Conservation (phyloP, 1,140 invertebrate genomes). For the Drosophila kanapiae region DNA sequence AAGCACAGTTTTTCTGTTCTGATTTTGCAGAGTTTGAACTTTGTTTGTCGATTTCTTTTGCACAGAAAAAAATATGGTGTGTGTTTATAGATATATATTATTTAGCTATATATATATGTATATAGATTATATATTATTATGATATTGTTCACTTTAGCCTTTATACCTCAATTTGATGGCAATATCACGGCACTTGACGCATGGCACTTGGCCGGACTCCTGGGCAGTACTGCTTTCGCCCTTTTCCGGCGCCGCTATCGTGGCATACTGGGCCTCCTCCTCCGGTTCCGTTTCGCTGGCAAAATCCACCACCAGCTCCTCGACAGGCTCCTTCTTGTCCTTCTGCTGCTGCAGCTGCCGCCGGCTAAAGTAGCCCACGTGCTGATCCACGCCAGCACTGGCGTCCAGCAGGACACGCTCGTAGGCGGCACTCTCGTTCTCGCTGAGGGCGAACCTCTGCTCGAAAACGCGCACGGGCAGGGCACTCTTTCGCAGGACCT, state of each 20-base stretch:
- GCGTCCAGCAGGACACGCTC: conserved; percentile 72
- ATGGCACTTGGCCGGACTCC: conserved; percentile 65
- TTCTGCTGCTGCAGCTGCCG: conserved; percentile 32
- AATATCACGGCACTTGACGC: conserved; percentile 76
- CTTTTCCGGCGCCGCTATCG: conserved; percentile 37
- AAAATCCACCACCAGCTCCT: conserved; percentile 68
- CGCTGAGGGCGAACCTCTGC: conserved; percentile 67
- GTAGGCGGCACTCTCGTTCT: conserved; percentile 73
- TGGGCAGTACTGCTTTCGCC: not conserved
- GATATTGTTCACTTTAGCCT: no score
- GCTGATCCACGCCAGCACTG: conserved; percentile 71
- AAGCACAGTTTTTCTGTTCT: conserved; percentile 24
- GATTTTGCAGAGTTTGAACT: not conserved
- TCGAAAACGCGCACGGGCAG: conserved; percentile 73
- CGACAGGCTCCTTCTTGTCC: not conserved
- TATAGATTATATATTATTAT: no score
- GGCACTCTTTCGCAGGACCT: conserved; percentile 70
- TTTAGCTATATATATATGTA: no score
- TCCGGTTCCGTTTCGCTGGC: conserved; percentile 68
- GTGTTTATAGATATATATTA: no score
- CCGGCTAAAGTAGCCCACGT: conserved; percentile 75
- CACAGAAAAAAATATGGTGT: conserved; percentile 5
- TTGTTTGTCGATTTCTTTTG: conserved; percentile 7
- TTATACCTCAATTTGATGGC: conserved; percentile 76
- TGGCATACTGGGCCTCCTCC: conserved; percentile 56